A percentile compares a stretch with the other conserved stretches of the same genome.
Evolutionary conservation across 2,888 invertebrate genomes (phyloP).

Genomic region (Psylliodes chrysocephalus): DNA sequence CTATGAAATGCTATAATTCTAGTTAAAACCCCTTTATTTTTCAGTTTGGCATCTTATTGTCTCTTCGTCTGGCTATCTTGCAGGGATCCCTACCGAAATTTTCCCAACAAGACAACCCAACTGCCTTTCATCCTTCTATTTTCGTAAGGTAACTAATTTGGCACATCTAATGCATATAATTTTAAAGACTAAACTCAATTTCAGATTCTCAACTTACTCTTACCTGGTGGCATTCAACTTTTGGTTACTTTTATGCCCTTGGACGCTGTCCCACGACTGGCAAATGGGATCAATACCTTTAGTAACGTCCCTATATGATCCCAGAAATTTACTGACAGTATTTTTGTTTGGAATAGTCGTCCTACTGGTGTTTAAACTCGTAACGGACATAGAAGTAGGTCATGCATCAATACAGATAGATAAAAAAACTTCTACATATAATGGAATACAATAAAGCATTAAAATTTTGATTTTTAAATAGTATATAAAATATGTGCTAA

Average conservation of each 20-base stretch:
- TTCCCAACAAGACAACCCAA: slow-evolving; percentile 86
- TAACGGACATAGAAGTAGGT: slow-evolving; percentile 76
- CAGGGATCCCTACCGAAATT: slow-evolving; percentile 83
- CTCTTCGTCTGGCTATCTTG: slow-evolving; percentile 76
- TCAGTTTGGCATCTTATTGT: slow-evolving; percentile 73
- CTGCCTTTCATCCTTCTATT: slow-evolving; percentile 82
- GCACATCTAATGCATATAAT: too few species aligned
- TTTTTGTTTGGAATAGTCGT: slow-evolving; percentile 73
- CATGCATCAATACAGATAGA: too few species aligned
- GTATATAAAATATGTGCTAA: too few species aligned
- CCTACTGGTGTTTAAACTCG: slow-evolving; percentile 71
- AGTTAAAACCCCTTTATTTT: not conserved
- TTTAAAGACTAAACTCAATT: too few species aligned
- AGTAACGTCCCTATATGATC: slow-evolving; percentile 77
- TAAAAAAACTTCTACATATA: too few species aligned
- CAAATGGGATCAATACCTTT: slow-evolving; percentile 90
- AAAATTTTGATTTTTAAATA: too few species aligned
- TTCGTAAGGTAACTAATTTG: slow-evolving; percentile 71
- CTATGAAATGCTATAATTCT: not conserved
- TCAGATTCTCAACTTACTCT: slow-evolving; percentile 82
- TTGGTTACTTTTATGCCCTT: slow-evolving; percentile 83
- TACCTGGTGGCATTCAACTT: slow-evolving; percentile 86
- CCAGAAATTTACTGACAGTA: slow-evolving; percentile 77
- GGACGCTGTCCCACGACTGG: slow-evolving; percentile 87
- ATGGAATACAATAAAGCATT: too few species aligned